A percentile compares a stretch with the other conserved stretches of the same genome.
Evolutionary conservation across 2,888 invertebrate genomes (phyloP).

Genomic region (Rutpela maculata): DNA sequence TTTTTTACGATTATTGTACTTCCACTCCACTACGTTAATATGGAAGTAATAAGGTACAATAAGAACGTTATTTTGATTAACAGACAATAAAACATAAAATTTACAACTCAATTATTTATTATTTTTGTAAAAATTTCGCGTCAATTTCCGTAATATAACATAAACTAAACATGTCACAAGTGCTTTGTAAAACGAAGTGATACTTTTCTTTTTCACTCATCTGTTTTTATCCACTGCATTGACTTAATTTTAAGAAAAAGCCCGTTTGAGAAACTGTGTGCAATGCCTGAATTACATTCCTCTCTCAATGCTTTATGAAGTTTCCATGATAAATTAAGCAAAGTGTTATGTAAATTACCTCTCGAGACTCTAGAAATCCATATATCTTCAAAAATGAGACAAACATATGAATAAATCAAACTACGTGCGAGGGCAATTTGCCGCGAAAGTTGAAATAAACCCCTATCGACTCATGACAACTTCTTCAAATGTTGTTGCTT

Average conservation of each 20-base stretch:
- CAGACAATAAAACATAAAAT: too few species aligned
- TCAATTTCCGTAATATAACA: background rate
- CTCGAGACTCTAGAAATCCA: slow-evolving; percentile 59
- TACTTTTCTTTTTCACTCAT: background rate
- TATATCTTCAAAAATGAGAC: slow-evolving; percentile 64
- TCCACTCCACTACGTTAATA: too few species aligned
- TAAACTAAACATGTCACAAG: background rate
- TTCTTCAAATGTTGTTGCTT: slow-evolving; percentile 45
- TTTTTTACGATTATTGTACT: too few species aligned
- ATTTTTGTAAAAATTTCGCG: too few species aligned
- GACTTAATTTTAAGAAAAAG: background rate
- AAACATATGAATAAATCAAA: slow-evolving; percentile 67
- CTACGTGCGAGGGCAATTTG: slow-evolving; percentile 62
- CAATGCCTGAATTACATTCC: background rate
- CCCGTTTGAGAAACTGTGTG: background rate
- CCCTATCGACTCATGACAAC: slow-evolving; percentile 55
- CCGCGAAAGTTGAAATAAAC: slow-evolving; percentile 63
- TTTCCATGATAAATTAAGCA: slow-evolving; percentile 55
- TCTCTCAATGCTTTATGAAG: slow-evolving; percentile 7
- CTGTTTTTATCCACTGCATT: background rate
- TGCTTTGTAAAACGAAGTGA: background rate
- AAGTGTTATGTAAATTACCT: slow-evolving; percentile 57
- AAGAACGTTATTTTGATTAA: too few species aligned
- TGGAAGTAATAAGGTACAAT: too few species aligned
- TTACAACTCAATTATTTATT: too few species aligned